Percentiles rank a stretch among this genome's conserved stretches.
These are phyloP conservation scores for Menidia beryllina DNA, from an alignment of 2,113 vertebrate genomes.

Conservation along the genomic window DNA sequence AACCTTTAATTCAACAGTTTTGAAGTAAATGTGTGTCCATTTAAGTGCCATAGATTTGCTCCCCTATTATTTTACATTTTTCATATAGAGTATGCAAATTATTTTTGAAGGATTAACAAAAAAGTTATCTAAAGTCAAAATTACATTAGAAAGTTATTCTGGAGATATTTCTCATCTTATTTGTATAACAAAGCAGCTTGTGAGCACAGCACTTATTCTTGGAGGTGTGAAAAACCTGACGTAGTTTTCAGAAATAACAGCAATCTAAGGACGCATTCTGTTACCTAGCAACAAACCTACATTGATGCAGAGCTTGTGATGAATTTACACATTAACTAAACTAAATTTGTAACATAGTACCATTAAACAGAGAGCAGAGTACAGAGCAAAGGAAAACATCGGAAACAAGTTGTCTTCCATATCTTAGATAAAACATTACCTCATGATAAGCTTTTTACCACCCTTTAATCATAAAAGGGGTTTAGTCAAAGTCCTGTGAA, in stretches of 20 bases:
- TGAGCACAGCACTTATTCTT: slow-evolving; percentile 66
- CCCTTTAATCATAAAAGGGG: neutral
- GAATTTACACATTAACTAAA: slow-evolving; percentile 54
- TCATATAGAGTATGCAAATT: no score
- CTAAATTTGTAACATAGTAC: slow-evolving; percentile 18
- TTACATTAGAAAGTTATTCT: slow-evolving; percentile 12
- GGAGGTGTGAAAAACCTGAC: slow-evolving; percentile 80
- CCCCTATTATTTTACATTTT: no score
- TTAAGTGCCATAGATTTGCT: no score
- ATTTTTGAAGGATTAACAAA: neutral
- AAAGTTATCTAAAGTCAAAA: slow-evolving; percentile 3
- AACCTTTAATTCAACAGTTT: slow-evolving; percentile 13
- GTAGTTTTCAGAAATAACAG: slow-evolving; percentile 82
- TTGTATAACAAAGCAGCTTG: slow-evolving; percentile 56
- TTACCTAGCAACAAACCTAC: slow-evolving; percentile 81
- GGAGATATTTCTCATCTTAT: slow-evolving; percentile 17
- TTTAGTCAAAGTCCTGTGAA: slow-evolving; percentile 25
- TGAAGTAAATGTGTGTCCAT: neutral
- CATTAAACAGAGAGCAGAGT: neutral
- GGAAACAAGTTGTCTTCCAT: neutral
- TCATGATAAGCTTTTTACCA: neutral
- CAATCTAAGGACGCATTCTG: slow-evolving; percentile 66
- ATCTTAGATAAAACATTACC: neutral
- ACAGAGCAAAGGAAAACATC: neutral
- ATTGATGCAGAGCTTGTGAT: slow-evolving; percentile 51